Evolutionary conservation across 2,797 vertebrate genomes (phyloP), one percentile per base, ranked within the genome.

Genomic region (Anabacerthia variegaticeps): DNA sequence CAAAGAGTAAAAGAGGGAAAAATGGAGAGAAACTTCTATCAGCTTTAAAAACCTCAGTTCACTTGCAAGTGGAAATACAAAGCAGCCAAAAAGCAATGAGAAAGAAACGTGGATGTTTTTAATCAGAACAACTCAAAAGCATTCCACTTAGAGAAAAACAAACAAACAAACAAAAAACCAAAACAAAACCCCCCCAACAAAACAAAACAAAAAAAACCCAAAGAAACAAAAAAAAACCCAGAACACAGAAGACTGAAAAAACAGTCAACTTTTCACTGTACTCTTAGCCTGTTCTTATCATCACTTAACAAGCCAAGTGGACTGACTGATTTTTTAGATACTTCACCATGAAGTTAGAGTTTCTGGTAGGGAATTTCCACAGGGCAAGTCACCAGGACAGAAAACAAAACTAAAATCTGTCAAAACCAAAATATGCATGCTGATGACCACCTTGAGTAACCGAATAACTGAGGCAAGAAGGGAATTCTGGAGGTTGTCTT

Each of bases 391-490:
- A 20, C 20, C 2, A 55, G 39, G 12, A 30, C 5, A 69, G 24
- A 9, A 75, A 73, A 7, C 3, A 86, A 75, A 86, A 65, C 5
- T 23, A 43, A 8, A n/a, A 1, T 7, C 10, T n/a, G 11, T 63
- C 43, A 73, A 73, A 93, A 48, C 12, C 14, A 51, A 61, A 41
- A 1, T 16, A 12, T 2, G 0, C 16, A 52, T 0, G 0, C 1
- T 83, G 26, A 39, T 61, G 34, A 39, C 6, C 7, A n/a, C 32
- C n/a, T n/a, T 73, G 39, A 44, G 49, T 32, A 30, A 67, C 2
- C 46, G 21, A 79, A 58, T 9, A 34, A 2, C 2, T 39, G 26
- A 49, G 7, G 6, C 7, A 67, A 21, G 59, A 48, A 73, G 7
- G 8, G 5, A 36, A 6, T 8, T 56, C 36, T 72, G 28, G 10